Percentiles rank a stretch among this genome's conserved stretches.
Evolutionary conservation across 2,797 vertebrate species (phyloP).

Genomic region (Helarctos malayanus): DNA sequence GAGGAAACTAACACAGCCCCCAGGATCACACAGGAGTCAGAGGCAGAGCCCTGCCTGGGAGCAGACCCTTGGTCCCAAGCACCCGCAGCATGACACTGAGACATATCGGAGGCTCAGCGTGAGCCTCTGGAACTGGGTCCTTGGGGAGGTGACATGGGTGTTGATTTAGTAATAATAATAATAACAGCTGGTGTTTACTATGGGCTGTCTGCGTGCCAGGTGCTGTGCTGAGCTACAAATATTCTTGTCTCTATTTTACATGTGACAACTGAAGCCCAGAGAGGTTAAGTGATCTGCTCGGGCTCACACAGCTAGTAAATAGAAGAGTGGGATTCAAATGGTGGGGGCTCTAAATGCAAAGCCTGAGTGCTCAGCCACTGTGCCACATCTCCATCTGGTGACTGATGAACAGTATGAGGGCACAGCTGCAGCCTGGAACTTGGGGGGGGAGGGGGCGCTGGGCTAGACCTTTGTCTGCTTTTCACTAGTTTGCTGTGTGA

Average conservation of each 20-base stretch:
- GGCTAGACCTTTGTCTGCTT: not conserved
- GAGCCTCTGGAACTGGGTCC: not conserved
- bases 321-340: not conserved
- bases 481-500: not conserved
- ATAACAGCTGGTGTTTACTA: not conserved
- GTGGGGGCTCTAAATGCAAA: not conserved
- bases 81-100: not conserved
- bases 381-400: not conserved
- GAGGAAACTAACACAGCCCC: not conserved
- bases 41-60: not conserved
- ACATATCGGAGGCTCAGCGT: not conserved
- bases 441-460: not conserved
- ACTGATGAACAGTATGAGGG: accelerated
- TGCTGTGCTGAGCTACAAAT: not conserved
- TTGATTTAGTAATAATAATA: not conserved
- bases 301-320: not conserved
- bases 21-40: too few species aligned
- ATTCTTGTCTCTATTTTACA: not conserved
- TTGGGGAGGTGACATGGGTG: too few species aligned
- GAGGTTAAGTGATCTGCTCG: not conserved
- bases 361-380: not conserved
- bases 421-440: accelerated
- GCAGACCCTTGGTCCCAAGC: not conserved
- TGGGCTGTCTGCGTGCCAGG: not conserved
- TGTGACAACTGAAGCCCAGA: not conserved